Evolutionary conservation across 1,140 invertebrate genomes (phyloP).

Genomic region (Drosophila lowei): DNA sequence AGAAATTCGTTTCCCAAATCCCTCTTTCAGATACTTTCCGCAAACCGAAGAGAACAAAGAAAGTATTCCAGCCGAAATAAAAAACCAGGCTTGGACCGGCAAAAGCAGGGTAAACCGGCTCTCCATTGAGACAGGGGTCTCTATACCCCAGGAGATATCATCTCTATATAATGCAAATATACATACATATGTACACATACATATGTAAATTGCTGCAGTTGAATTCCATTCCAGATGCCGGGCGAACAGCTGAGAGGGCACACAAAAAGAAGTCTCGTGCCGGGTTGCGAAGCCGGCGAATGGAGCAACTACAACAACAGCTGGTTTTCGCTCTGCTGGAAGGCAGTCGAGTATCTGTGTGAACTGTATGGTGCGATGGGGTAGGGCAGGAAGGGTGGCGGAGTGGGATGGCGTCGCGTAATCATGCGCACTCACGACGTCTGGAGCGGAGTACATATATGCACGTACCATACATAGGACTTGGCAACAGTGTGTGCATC

Average conservation of each 20-base stretch:
- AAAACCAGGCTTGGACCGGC: constrained; percentile 35
- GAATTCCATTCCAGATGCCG: constrained; percentile 62
- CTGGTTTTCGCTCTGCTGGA: constrained; percentile 46
- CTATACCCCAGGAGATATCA: constrained; percentile 29
- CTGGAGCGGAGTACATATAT: constrained; percentile 14
- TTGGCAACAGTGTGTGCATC: constrained; percentile 6
- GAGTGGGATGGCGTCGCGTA: constrained; percentile 42
- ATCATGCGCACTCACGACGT: constrained; percentile 51
- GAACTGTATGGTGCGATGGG: background rate
- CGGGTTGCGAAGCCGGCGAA: constrained; percentile 54
- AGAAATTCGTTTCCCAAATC: no score
- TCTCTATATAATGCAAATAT: constrained; percentile 21
- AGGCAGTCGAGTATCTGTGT: background rate
- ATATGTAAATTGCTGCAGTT: constrained; percentile 74
- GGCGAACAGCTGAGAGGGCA: constrained; percentile 68
- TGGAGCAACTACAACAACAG: constrained; percentile 73
- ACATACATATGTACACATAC: constrained; percentile 7
- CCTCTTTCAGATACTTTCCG: constrained; percentile 24
- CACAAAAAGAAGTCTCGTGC: constrained; percentile 30
- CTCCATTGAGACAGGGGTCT: constrained; percentile 21
- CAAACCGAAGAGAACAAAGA: constrained; percentile 59
- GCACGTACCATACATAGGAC: constrained; percentile 12
- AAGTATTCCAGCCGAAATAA: constrained; percentile 61
- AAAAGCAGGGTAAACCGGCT: constrained; percentile 46
- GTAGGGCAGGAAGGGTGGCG: constrained; percentile 1